These are phyloP conservation scores for Drosophila affinis DNA, from an alignment of 2,888 invertebrate genomes.

Conservation along the genomic window DNA sequence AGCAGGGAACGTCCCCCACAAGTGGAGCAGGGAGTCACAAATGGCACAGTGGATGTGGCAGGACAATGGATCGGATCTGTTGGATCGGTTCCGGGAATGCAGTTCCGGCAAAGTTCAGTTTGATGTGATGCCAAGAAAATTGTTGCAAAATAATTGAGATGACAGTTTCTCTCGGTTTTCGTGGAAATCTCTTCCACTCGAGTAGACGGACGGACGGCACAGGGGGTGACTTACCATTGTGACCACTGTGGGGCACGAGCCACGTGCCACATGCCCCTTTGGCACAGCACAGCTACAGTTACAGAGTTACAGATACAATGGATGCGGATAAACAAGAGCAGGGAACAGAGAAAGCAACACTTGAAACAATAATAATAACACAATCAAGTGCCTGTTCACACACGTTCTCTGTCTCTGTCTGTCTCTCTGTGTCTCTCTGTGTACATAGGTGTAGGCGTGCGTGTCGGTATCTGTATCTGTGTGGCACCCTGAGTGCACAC, in stretches of 20 bases:
- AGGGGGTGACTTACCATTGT: not conserved
- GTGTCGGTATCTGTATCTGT: conserved; percentile 1
- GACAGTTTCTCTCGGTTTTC: not conserved
- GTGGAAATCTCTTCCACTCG: not conserved
- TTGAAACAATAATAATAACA: conserved; percentile 79
- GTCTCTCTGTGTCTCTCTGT: conserved; percentile 21
- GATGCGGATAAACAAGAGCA: conserved; percentile 69
- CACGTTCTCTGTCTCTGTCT: conserved; percentile 50
- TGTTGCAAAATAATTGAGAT: not conserved
- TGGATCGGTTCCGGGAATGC: not conserved
- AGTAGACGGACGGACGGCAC: not conserved
- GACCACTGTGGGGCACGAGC: not conserved
- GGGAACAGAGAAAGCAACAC: conserved; percentile 67
- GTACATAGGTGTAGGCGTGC: conserved; percentile 1
- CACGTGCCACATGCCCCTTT: not conserved
- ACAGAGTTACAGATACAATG: conserved; percentile 67
- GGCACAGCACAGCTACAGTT: not conserved
- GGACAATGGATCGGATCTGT: not conserved
- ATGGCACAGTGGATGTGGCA: not conserved
- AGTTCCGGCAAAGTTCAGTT: not conserved
- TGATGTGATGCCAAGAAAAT: not conserved
- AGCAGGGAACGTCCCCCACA: not conserved
- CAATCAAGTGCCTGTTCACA: conserved; percentile 78
- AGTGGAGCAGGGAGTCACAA: not conserved
- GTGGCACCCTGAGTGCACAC: conserved; percentile 55